Conservation (phyloP, 2,797 vertebrate species). For the Galago senegalensis region DNA sequence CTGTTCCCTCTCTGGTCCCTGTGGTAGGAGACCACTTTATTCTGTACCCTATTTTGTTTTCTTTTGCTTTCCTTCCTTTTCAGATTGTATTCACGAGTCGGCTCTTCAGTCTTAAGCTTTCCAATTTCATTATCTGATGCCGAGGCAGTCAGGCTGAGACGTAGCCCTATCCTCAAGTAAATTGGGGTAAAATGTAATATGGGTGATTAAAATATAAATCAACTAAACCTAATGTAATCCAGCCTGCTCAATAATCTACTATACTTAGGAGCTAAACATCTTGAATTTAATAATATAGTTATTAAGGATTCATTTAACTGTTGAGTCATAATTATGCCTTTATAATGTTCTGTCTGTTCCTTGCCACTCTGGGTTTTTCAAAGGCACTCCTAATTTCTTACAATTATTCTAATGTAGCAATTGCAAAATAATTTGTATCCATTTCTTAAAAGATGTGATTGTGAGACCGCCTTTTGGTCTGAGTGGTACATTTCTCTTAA, state of each 20-base stretch:
- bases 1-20: neutral
- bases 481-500: neutral
- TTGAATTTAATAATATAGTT: conserved; percentile 71
- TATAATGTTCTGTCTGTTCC: conserved; percentile 50
- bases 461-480: neutral
- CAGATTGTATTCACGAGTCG: neutral
- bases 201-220: conserved; percentile 68
- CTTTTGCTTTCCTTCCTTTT: conserved; percentile 31
- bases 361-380: conserved; percentile 48
- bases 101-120: neutral
- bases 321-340: conserved; percentile 71
- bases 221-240: conserved; percentile 29
- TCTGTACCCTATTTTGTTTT: neutral
- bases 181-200: neutral
- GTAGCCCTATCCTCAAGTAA: neutral
- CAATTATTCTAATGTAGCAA: conserved; percentile 65
- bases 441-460: conserved; percentile 47
- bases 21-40: neutral
- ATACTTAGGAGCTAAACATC: conserved; percentile 48
- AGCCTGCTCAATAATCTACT: conserved; percentile 8
- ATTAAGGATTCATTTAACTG: conserved; percentile 67
- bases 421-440: conserved; percentile 63
- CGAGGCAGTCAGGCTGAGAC: neutral
- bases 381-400: conserved; percentile 70
- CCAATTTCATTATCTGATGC: neutral